phyloP scores from a whole-genome alignment of 2,113 vertebrate species.

The Bubo blakistoni region DNA sequence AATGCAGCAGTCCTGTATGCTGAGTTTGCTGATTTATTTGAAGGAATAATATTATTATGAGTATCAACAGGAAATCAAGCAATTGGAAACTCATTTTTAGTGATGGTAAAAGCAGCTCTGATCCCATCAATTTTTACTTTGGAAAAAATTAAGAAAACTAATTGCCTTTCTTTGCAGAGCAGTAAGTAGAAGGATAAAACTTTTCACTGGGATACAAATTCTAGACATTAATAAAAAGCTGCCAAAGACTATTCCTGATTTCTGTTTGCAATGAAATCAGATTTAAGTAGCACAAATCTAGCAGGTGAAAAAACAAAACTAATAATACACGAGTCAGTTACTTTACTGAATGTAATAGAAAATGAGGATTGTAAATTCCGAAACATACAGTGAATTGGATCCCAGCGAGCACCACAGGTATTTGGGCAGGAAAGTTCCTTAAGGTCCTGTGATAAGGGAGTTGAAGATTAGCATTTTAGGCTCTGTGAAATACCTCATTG shows the following conservation, averaged over 20 bases:
- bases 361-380: background rate
- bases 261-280: background rate
- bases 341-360: background rate
- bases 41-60: background rate
- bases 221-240: background rate
- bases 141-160: background rate
- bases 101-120: background rate
- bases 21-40: background rate
- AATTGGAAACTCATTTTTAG: background rate
- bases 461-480: background rate
- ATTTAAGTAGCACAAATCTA: background rate
- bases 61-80: background rate
- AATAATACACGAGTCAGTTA: background rate
- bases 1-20: background rate
- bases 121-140: background rate
- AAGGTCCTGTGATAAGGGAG: background rate
- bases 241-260: background rate
- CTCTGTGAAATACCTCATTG: background rate
- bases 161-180: background rate
- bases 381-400: background rate
- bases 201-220: background rate
- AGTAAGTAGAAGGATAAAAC: background rate
- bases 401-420: fast-evolving
- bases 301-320: background rate
- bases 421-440: background rate